phyloP scores from a whole-genome alignment of 1,140 invertebrate genomes.

The Conus ventricosus region DNA sequence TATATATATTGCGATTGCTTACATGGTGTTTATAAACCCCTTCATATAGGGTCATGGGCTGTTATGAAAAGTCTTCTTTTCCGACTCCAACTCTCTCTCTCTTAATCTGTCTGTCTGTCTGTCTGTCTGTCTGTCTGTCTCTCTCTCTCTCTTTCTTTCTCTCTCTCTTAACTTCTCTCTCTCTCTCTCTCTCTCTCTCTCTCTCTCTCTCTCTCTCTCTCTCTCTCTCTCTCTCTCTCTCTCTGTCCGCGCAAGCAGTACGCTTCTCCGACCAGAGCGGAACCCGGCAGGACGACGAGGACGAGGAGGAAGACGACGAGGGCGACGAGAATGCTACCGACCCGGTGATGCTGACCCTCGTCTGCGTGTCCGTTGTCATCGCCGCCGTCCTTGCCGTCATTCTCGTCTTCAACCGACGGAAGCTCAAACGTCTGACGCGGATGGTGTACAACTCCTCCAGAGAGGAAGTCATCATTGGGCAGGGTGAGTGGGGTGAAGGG shows the following conservation, averaged over 20 bases:
- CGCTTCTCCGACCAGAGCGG: not conserved
- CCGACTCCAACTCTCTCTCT: no score
- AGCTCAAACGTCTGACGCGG: not conserved
- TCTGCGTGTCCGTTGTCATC: not conserved
- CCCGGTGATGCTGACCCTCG: not conserved
- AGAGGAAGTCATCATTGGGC: slow-evolving; percentile 14
- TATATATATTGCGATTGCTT: no score
- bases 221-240: not conserved
- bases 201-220: no score
- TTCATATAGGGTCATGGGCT: no score
- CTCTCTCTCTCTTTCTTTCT: no score
- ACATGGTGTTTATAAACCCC: no score
- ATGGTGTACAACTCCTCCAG: slow-evolving; percentile 14
- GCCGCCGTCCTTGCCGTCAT: slow-evolving; percentile 21
- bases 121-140: no score
- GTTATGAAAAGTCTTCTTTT: no score
- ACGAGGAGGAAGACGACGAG: not conserved
- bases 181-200: no score
- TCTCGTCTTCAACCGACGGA: slow-evolving; percentile 23
- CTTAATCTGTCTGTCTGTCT: no score
- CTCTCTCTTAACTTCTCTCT: not conserved
- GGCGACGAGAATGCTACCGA: not conserved
- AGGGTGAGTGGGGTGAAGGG: not conserved
- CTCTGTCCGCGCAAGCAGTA: not conserved
- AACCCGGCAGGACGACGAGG: not conserved